Conservation (phyloP, 2,113 vertebrate species). For the Panthera uncia region DNA sequence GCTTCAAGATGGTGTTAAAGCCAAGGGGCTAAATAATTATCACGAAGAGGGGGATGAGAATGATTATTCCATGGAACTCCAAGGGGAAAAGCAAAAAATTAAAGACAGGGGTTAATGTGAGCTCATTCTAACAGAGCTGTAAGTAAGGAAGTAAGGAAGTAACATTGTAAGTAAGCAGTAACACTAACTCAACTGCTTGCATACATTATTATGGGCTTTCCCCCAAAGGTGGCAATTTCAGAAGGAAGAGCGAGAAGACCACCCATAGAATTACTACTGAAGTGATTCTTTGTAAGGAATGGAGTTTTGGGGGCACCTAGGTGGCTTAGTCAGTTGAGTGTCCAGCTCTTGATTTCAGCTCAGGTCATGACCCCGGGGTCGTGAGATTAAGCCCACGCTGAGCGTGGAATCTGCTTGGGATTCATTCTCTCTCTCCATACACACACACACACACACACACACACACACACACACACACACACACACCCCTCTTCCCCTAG, state of each 20-base stretch:
- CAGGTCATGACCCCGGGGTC: too few species aligned
- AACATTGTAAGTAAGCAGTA: not conserved
- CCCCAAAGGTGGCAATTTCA: not conserved
- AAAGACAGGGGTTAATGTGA: not conserved
- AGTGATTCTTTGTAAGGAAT: not conserved
- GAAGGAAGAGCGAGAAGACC: not conserved
- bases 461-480: too few species aligned
- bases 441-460: too few species aligned
- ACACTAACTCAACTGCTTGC: not conserved
- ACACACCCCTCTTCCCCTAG: too few species aligned
- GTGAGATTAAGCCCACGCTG: too few species aligned
- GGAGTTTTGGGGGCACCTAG: too few species aligned
- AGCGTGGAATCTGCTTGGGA: too few species aligned
- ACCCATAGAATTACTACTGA: not conserved
- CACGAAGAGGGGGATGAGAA: not conserved
- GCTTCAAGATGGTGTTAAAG: not conserved
- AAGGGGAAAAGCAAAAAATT: not conserved
- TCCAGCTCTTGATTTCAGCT: too few species aligned
- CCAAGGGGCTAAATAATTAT: not conserved
- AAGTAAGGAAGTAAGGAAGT: too few species aligned
- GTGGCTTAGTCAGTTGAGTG: too few species aligned
- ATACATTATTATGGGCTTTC: not conserved
- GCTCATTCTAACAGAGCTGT: not conserved
- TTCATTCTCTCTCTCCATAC: too few species aligned
- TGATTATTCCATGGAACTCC: not conserved